A percentile compares a stretch with the other conserved stretches of the same genome.
Conservation (phyloP, 1,140 invertebrate genomes). For the Teleopsis dalmanni region DNA sequence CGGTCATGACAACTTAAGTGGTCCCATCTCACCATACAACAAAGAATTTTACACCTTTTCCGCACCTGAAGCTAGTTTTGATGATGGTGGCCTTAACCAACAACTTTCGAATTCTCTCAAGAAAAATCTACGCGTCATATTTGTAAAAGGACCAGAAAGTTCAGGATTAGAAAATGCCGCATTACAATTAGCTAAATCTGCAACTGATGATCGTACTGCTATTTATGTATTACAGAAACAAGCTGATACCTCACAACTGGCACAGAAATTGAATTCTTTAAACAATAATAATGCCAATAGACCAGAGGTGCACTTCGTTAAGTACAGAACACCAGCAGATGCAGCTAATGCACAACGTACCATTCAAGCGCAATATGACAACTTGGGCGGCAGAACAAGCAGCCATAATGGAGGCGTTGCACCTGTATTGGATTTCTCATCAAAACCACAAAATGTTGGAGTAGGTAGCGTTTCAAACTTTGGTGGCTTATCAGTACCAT, state of each 20-base stretch:
- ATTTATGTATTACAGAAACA: slow-evolving; percentile 37
- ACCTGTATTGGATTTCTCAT: slow-evolving; percentile 30
- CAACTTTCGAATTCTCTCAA: slow-evolving; percentile 20
- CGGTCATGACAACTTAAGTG: slow-evolving; percentile 21
- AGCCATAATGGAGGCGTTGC: slow-evolving; percentile 30
- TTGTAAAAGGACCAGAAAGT: slow-evolving; percentile 38
- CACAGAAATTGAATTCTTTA: slow-evolving; percentile 24
- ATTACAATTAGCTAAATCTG: slow-evolving; percentile 29
- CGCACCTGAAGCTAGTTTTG: slow-evolving; percentile 28
- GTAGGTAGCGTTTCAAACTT: slow-evolving; percentile 14
- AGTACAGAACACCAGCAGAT: slow-evolving; percentile 33
- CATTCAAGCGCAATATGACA: slow-evolving; percentile 30
- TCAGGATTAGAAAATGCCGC: slow-evolving; percentile 30
- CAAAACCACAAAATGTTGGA: slow-evolving; percentile 17
- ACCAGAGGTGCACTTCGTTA: slow-evolving; percentile 36
- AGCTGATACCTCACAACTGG: slow-evolving; percentile 29
- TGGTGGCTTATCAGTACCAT: neutral
- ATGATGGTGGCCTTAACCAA: slow-evolving; percentile 20
- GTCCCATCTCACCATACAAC: slow-evolving; percentile 18
- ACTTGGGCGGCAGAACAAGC: slow-evolving; percentile 20
- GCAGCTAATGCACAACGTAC: slow-evolving; percentile 31
- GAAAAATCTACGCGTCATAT: slow-evolving; percentile 30
- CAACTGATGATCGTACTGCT: slow-evolving; percentile 29
- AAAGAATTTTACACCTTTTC: slow-evolving; percentile 32
- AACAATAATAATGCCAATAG: slow-evolving; percentile 24